Evolutionary conservation across 2,888 invertebrate genomes (phyloP), one percentile per base, ranked within the genome.

Genomic region (Cyaniris semiargus): DNA sequence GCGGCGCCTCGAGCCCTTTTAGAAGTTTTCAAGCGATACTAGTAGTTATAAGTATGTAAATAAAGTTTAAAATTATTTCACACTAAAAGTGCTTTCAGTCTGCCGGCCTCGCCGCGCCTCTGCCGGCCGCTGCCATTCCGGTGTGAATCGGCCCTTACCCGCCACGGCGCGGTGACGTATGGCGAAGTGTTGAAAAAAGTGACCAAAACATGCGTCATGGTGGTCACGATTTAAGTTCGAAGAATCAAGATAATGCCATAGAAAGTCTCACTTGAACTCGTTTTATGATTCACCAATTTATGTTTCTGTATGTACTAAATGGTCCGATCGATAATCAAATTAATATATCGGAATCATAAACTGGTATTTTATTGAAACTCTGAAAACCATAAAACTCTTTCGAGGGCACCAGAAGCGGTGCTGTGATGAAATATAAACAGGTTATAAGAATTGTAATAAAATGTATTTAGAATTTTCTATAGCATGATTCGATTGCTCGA

Each of bases 121-220:
- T n/a, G n/a, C n/a, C n/a, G n/a, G n/a, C n/a, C n/a, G n/a, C n/a
- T n/a, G n/a, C n/a, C n/a, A n/a, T n/a, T n/a, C n/a, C n/a, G n/a
- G n/a, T n/a, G n/a, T n/a, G n/a, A n/a, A n/a, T n/a, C n/a, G n/a
- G n/a, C n/a, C n/a, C n/a, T n/a, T n/a, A n/a, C n/a, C n/a, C n/a
- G 81, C 85, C 71, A 4, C 38, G n/a, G n/a, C 71, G 1, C 38
- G n/a, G n/a, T 74, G 53, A 44, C 10, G 15, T 48, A 74, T 23
- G 13, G 53, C 18, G 6, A 44, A n/a, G n/a, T 21, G 38, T 72
- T 15, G 21, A 38, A 34, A n/a, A 71, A 71, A 53, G 18, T 72
- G 10, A 74, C 48, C 74, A 74, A 53, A 53, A 27, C 23, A 74
- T 74, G 74, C 74, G 74, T 74, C 74, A 74, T 48, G 18, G 44